A percentile compares a stretch with the other conserved stretches of the same genome.
Evolutionary conservation across 2,113 vertebrate species (phyloP).

Genomic region (Machaerirhynchus nigripectus): DNA sequence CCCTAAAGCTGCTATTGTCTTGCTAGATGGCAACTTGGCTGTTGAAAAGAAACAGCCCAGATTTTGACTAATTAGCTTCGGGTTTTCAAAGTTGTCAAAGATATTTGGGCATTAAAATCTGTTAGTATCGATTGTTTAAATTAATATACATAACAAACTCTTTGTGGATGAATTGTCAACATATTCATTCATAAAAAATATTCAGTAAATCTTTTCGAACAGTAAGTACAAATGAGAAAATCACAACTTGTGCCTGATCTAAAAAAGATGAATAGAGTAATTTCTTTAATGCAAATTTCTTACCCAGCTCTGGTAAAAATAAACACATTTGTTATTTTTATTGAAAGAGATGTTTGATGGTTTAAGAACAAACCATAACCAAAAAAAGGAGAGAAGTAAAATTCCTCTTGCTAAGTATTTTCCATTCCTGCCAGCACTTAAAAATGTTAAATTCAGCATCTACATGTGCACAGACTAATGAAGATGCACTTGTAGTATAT

Average conservation of each 20-base stretch:
- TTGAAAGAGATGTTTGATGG: constrained; percentile 11
- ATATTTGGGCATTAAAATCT: neutral
- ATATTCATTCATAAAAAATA: constrained; percentile 42
- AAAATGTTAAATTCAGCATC: neutral
- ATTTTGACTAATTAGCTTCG: neutral
- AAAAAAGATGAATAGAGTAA: constrained; percentile 52
- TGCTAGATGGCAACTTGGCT: neutral
- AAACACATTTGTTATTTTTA: constrained; percentile 55
- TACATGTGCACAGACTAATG: neutral
- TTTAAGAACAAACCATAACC: neutral
- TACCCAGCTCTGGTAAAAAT: constrained; percentile 34
- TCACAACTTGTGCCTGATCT: constrained; percentile 37
- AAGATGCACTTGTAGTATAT: neutral
- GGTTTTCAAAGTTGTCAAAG: neutral
- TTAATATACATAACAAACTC: neutral
- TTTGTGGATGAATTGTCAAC: neutral
- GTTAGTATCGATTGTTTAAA: neutral
- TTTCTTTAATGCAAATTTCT: constrained; percentile 61
- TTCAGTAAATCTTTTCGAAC: constrained; percentile 30
- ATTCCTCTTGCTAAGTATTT: constrained; percentile 23
- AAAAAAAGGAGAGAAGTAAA: neutral
- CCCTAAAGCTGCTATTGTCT: neutral
- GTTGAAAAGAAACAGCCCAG: neutral
- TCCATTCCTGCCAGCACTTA: neutral
- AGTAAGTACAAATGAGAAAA: constrained; percentile 46